These are phyloP conservation scores for Montifringilla adamsi DNA, from an alignment of 2,113 vertebrate genomes.

Conservation along the genomic window DNA sequence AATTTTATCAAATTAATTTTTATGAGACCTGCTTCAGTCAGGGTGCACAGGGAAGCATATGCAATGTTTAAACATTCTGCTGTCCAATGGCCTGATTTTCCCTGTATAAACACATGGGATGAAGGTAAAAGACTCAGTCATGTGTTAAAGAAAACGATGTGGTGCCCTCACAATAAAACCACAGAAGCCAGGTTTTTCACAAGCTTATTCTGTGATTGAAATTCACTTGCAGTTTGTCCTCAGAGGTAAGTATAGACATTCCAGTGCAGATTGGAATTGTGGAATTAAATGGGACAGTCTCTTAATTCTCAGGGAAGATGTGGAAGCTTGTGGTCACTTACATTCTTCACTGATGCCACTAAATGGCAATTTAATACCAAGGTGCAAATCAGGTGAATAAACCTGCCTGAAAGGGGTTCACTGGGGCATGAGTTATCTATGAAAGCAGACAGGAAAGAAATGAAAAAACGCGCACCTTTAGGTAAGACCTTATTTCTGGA, in stretches of 20 bases:
- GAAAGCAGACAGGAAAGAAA: not conserved
- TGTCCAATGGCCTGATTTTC: not conserved
- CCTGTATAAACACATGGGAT: not conserved
- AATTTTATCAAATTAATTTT: not conserved
- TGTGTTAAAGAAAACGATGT: constrained; percentile 30
- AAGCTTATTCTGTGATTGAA: not conserved
- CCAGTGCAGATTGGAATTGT: not conserved
- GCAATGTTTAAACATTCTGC: not conserved
- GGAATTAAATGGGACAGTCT: not conserved
- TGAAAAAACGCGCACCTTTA: not conserved
- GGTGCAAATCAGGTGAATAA: constrained; percentile 9
- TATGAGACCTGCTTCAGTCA: not conserved
- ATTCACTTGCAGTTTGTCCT: not conserved
- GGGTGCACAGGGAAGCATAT: not conserved
- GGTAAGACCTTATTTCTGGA: not conserved
- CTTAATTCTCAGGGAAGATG: not conserved
- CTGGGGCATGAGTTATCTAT: not conserved
- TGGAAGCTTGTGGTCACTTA: not conserved
- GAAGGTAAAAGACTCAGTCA: constrained; percentile 30
- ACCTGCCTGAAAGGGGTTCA: not conserved
- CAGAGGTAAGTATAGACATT: not conserved
- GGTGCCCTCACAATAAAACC: not conserved
- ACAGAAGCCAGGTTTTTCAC: not conserved
- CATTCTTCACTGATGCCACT: not conserved
- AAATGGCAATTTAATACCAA: not conserved